These are phyloP conservation scores for Ciona savignyi DNA, from an alignment of 23 tunicate species.

Conservation along the genomic window DNA sequence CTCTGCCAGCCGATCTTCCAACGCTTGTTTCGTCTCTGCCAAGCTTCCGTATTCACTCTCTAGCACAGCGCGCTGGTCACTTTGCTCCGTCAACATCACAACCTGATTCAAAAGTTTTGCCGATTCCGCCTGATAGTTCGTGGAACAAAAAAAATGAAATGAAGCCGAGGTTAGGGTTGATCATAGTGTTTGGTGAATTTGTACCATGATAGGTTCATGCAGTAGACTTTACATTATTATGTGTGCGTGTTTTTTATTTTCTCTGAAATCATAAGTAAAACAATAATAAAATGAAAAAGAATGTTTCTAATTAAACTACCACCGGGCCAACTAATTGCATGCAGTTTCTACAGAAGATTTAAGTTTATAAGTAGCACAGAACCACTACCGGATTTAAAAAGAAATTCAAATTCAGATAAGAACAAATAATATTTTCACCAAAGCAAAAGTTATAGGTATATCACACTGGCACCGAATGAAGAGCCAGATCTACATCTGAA, in stretches of 20 bases:
- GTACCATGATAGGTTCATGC: too few species aligned
- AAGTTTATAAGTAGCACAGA: too few species aligned
- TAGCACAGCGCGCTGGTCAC: constrained; percentile 19
- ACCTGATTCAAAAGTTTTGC: constrained; percentile 53
- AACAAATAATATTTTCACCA: too few species aligned
- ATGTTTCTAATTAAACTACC: not conserved
- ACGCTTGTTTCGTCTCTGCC: constrained; percentile 33
- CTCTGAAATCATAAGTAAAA: not conserved
- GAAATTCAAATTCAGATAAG: not conserved
- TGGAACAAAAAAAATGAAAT: not conserved
- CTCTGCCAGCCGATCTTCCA: constrained; percentile 58
- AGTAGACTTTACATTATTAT: too few species aligned
- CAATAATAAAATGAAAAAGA: not conserved
- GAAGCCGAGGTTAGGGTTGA: not conserved
- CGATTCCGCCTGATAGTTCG: constrained; percentile 34
- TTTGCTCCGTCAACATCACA: constrained; percentile 31
- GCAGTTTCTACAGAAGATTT: too few species aligned
- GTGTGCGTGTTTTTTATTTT: not conserved
- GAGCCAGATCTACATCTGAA: too few species aligned
- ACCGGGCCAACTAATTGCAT: too few species aligned
- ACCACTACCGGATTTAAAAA: too few species aligned
- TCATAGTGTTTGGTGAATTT: too few species aligned
- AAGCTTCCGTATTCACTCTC: constrained; percentile 16
- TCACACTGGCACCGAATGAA: not conserved
- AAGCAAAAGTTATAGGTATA: not conserved